Evolutionary conservation across 2,888 invertebrate genomes (phyloP), one percentile per base, ranked within the genome.

Genomic region (Drosophila parthenogenetica): DNA sequence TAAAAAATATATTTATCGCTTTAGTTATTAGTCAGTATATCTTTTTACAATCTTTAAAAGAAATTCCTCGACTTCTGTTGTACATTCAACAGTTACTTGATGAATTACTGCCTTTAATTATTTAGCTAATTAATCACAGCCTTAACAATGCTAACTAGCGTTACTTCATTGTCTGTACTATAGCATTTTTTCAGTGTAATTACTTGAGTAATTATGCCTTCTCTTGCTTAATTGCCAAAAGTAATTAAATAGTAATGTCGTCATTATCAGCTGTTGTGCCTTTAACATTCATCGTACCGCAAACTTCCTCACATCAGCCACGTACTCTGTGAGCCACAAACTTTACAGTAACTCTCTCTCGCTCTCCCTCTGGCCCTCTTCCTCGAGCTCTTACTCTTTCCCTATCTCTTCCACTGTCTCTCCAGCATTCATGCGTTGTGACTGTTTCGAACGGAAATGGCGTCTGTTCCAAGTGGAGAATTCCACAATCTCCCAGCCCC

Each of bases 401-500:
- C 35, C 35, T 13, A 11, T 35, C 13, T 11, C 35, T 29, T 7
- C 29, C 16, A 48, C 40, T 19, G 22, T 14, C 3, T 14, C 40
- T 48, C 5, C 35, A 5, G 35, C 55, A 40, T 14, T 19, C 60
- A 55, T 40, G 54, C 50, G 40, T 39, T 32, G 55, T 48, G 46
- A 40, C 63, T 68, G 54, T 32, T 61, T 43, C n/a, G 40, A 59
- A 60, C 68, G 72, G 68, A 74, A 64, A 65, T 63, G 71, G 63
- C 72, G 46, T 17, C 46, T 42, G 58, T 22, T 19, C 49, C 39
- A 46, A 57, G 48, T 45, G 25, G 25, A 40, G 29, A 32, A 5
- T 25, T 13, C 45, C 32, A 19, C 35, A 35, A 35, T 35, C 13
- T 35, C 35, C 11, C 11, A 35, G 3, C 35, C 35, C 13, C 25